A percentile compares a stretch with the other conserved stretches of the same genome.
phyloP scores from a whole-genome alignment of 2,888 invertebrate species.

The Caenorhabditis sp. region DNA sequence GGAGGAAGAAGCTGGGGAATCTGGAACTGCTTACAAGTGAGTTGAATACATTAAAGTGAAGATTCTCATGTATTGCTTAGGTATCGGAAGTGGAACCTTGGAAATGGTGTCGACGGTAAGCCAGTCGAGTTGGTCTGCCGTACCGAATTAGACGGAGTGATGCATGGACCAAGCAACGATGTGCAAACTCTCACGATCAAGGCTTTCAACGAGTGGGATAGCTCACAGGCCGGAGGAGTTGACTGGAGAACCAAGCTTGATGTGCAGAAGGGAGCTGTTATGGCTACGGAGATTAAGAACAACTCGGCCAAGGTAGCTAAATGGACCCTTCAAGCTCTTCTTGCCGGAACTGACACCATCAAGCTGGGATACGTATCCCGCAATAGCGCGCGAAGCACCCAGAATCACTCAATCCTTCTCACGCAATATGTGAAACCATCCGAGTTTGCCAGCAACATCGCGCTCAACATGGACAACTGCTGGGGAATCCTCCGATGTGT shows the following conservation, averaged over 20 bases:
- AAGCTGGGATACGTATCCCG: constrained; percentile 99
- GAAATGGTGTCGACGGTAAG: constrained; percentile 89
- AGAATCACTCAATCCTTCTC: constrained; percentile 86
- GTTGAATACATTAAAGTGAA: neutral
- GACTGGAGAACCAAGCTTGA: constrained; percentile 98
- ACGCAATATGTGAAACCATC: constrained; percentile 98
- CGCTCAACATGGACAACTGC: constrained; percentile 98
- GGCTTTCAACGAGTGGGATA: constrained; percentile 99
- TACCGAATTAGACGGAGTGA: constrained; percentile 97
- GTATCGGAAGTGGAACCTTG: constrained; percentile 97
- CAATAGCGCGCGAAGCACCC: constrained; percentile 93
- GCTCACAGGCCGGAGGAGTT: constrained; percentile 94
- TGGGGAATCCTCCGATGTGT: constrained; percentile 98
- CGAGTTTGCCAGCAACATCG: constrained; percentile 98
- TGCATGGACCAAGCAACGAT: constrained; percentile 87
- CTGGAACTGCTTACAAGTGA: constrained; percentile 76
- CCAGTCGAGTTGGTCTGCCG: constrained; percentile 89
- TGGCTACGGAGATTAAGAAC: constrained; percentile 97
- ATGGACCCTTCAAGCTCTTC: constrained; percentile 93
- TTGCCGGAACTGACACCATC: constrained; percentile 97
- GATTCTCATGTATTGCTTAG: no score
- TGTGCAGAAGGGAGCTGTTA: constrained; percentile 96
- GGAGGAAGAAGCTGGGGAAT: constrained; percentile 74
- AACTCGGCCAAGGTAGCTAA: constrained; percentile 99
- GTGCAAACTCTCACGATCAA: constrained; percentile 94